Evolutionary conservation across 2,888 invertebrate species (phyloP), one percentile per base, ranked within the genome.

Genomic region (Luffia ferchaultella): DNA sequence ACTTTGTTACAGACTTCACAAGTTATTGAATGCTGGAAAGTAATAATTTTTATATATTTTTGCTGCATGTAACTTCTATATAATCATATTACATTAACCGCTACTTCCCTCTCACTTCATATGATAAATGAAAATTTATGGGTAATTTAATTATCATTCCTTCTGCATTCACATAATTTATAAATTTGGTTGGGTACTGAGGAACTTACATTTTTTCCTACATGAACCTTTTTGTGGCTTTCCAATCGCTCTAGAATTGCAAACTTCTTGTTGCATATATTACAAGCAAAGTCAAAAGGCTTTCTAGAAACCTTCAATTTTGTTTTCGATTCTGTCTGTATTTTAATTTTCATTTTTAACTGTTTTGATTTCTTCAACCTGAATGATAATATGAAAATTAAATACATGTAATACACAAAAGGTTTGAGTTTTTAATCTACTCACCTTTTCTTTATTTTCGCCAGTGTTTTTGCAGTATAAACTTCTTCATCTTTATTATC

Each of bases 161-260:
- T n/a, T n/a, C n/a, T n/a, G n/a, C n/a, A n/a, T n/a, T n/a, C n/a
- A n/a, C 43, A 43, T 5, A 43, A 43, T 43, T 9, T 43, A n/a
- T 43, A n/a, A 3, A 43, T 43, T 43, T 52, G n/a, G n/a, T n/a
- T n/a, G n/a, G n/a, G n/a, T n/a, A n/a, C n/a, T n/a, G n/a, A n/a
- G n/a, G n/a, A n/a, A 64, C 71, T 68, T 62, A 83, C 82, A 51
- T 60, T 60, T 62, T 73, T 73, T 1, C 70, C 78, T 52, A 75
- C 62, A 65, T 83, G 83, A 52, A 63, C 65, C 7, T 71, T 60
- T 56, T 70, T 73, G 50, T 83, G 83, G 20, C 72, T 68, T 58
- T 78, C 73, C 62, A 70, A 73, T 55, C 73, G 64, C 47, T 74
- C 70, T 42, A 55, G 56, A 48, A 65, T 64, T 46, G 65, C 64